A percentile compares a stretch with the other conserved stretches of the same genome.
phyloP scores from a whole-genome alignment of 2,113 vertebrate species.

The Esox niger region DNA sequence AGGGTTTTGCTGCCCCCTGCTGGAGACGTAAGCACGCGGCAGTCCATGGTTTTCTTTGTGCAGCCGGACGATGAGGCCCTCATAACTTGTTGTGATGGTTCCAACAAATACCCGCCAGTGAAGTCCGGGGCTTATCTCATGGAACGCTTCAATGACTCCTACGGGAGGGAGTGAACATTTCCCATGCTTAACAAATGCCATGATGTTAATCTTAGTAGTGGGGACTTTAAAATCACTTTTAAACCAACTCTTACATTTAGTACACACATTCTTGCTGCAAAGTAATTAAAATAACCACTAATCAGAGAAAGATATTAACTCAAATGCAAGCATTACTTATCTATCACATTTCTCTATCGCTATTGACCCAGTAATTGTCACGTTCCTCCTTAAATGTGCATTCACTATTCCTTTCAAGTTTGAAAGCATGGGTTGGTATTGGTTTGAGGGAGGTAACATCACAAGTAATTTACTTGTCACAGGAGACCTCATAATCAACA shows the following conservation, averaged over 20 bases:
- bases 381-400: no score
- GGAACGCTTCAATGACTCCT: constrained; percentile 39
- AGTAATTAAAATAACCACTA: background rate
- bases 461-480: no score
- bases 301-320: background rate
- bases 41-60: constrained; percentile 72
- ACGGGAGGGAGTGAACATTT: constrained; percentile 25
- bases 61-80: constrained; percentile 61
- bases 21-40: constrained; percentile 58
- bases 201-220: no score
- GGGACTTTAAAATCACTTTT: no score
- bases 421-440: no score
- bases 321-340: no score
- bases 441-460: no score
- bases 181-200: background rate
- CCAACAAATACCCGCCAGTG: constrained; percentile 64
- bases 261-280: no score
- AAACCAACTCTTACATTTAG: background rate
- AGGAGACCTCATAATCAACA: no score
- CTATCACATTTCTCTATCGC: no score
- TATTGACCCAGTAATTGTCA: no score
- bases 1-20: constrained; percentile 64
- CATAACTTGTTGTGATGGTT: constrained; percentile 65
- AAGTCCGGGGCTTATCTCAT: constrained; percentile 44
- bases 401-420: no score